Evolutionary conservation across 1,140 invertebrate genomes (phyloP).

Genomic region (Pararge aegeria): DNA sequence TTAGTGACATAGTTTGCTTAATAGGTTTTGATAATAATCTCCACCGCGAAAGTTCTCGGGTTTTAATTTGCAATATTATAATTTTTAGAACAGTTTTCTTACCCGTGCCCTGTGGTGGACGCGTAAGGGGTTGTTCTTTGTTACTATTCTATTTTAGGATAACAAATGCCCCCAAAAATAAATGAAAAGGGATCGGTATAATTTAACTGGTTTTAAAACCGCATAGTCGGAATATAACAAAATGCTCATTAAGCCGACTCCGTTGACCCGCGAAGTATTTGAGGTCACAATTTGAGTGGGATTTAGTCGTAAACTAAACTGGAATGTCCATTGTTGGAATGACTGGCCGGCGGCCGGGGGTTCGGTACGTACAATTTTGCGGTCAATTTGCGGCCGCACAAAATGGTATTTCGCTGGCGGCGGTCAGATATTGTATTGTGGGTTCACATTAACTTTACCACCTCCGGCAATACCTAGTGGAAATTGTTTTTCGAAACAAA

Average conservation of each 20-base stretch:
- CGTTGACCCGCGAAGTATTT: slow-evolving; percentile 26
- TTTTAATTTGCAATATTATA: too few species aligned
- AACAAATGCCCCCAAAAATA: background rate
- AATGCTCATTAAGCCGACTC: slow-evolving; percentile 18
- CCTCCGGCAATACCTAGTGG: background rate
- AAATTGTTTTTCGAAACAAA: background rate
- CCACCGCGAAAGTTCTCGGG: too few species aligned
- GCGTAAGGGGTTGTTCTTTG: too few species aligned
- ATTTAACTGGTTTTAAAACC: background rate
- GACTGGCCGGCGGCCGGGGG: slow-evolving; percentile 10
- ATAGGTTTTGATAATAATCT: too few species aligned
- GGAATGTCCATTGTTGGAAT: slow-evolving; percentile 30
- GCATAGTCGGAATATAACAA: background rate
- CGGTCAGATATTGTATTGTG: slow-evolving; percentile 24
- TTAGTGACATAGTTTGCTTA: too few species aligned
- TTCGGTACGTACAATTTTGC: slow-evolving; percentile 31
- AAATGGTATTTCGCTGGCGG: slow-evolving; percentile 20
- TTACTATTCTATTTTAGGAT: too few species aligned
- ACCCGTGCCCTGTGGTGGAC: too few species aligned
- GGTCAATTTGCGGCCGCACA: slow-evolving; percentile 32
- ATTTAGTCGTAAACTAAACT: slow-evolving; percentile 31
- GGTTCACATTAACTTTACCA: background rate
- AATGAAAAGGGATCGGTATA: background rate
- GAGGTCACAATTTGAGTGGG: slow-evolving; percentile 25
- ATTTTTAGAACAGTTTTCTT: too few species aligned